Percentiles rank a stretch among this genome's conserved stretches.
These are phyloP conservation scores for Drosophila rufa DNA, from an alignment of 1,140 invertebrate species.

Conservation along the genomic window DNA sequence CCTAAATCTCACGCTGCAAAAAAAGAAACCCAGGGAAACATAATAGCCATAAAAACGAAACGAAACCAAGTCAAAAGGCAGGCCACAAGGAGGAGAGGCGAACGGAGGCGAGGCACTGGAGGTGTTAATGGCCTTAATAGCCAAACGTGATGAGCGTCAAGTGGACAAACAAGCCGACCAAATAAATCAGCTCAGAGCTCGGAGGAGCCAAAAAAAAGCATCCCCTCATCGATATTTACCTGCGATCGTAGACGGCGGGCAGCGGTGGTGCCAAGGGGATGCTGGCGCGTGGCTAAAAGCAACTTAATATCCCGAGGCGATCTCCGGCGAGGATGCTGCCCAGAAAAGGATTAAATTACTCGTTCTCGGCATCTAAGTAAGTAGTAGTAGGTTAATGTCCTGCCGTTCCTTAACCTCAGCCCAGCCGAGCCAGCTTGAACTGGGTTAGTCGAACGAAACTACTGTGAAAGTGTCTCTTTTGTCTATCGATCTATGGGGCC, in stretches of 20 bases:
- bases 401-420: conserved; percentile 68
- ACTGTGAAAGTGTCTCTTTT: conserved; percentile 25
- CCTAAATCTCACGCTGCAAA: conserved; percentile 11
- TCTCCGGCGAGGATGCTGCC: conserved; percentile 50
- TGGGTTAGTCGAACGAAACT: conserved; percentile 71
- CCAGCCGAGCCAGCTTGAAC: conserved; percentile 23
- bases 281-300: conserved; percentile 56
- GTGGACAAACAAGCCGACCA: conserved; percentile 56
- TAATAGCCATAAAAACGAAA: conserved; percentile 53
- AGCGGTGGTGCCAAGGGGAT: conserved; percentile 31
- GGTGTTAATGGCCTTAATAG: conserved; percentile 75
- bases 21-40: conserved; percentile 9
- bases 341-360: conserved; percentile 73
- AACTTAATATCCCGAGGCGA: conserved; percentile 68
- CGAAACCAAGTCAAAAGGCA: conserved; percentile 45
- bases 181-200: conserved; percentile 40
- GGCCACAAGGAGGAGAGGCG: not conserved
- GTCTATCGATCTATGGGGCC: conserved; percentile 30
- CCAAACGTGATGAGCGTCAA: conserved; percentile 64
- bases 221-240: conserved; percentile 44
- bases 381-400: conserved; percentile 70
- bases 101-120: conserved; percentile 34
- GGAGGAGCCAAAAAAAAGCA: conserved; percentile 28
- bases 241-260: conserved; percentile 27
- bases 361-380: conserved; percentile 28